These are phyloP conservation scores for Eolophus roseicapilla DNA, from an alignment of 2,113 vertebrate species.

Conservation along the genomic window DNA sequence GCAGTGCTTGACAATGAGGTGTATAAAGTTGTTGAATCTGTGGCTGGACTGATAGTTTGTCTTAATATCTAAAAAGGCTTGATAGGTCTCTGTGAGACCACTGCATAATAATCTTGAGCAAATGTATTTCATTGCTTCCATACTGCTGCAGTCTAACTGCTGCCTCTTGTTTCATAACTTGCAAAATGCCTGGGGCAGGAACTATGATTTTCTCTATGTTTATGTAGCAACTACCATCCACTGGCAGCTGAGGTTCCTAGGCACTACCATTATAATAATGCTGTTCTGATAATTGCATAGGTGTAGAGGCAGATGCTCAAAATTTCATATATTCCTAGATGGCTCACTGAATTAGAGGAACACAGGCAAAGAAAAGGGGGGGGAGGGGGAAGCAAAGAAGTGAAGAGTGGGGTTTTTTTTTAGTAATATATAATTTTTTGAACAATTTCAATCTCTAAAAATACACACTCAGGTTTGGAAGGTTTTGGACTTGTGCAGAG, in stretches of 20 bases:
- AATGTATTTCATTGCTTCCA: slow-evolving; percentile 22
- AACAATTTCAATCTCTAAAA: not conserved
- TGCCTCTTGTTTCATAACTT: slow-evolving; percentile 28
- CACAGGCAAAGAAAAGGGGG: not conserved
- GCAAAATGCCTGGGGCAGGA: slow-evolving; percentile 6
- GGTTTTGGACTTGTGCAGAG: not conserved
- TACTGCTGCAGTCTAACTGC: not conserved
- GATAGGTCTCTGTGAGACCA: not conserved
- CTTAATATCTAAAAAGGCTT: slow-evolving; percentile 1
- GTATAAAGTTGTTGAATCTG: not conserved
- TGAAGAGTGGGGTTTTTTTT: not conserved
- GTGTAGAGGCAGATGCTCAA: not conserved
- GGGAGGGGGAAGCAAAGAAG: not conserved
- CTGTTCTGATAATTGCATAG: not conserved
- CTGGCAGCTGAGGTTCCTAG: slow-evolving; percentile 1
- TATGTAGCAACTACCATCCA: slow-evolving; percentile 9
- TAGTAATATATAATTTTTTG: not conserved
- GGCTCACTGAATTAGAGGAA: not conserved
- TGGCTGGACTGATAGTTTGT: not conserved
- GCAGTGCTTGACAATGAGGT: not conserved
- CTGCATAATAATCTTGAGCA: slow-evolving; percentile 5
- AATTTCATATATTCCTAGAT: not conserved
- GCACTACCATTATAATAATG: not conserved
- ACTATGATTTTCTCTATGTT: slow-evolving; percentile 9
- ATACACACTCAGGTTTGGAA: not conserved